Conservation (phyloP, 2,797 vertebrate genomes). For the Microhierax caerulescens region DNA sequence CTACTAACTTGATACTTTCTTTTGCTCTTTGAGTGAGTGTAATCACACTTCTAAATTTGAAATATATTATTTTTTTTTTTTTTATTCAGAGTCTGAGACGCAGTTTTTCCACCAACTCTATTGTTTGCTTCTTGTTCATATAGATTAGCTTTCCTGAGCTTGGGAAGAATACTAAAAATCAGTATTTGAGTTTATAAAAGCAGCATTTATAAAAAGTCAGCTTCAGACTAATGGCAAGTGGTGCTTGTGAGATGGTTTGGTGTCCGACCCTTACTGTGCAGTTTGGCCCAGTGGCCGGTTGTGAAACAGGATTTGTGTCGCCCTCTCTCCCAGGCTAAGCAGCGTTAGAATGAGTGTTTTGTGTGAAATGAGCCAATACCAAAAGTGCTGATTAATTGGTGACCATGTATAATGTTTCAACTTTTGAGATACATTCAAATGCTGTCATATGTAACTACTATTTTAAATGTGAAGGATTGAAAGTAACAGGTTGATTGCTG, state of each 20-base stretch:
- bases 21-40: background rate
- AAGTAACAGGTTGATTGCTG: background rate
- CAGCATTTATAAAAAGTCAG: background rate
- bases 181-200: background rate
- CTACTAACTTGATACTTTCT: background rate
- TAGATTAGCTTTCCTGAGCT: background rate
- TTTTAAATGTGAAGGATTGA: background rate
- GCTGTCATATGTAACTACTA: background rate
- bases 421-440: background rate
- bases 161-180: background rate
- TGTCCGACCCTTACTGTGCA: background rate
- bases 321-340: background rate
- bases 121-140: background rate
- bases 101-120: background rate
- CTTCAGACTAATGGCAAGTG: background rate
- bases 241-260: background rate
- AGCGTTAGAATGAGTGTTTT: background rate
- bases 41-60: background rate
- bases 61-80: background rate
- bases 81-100: background rate
- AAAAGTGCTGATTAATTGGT: background rate
- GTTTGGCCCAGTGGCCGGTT: background rate
- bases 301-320: background rate
- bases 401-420: background rate
- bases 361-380: background rate